Percentiles rank a stretch among this genome's conserved stretches.
Conservation (phyloP, 2,888 invertebrate species). For the Thera obeliscata region DNA sequence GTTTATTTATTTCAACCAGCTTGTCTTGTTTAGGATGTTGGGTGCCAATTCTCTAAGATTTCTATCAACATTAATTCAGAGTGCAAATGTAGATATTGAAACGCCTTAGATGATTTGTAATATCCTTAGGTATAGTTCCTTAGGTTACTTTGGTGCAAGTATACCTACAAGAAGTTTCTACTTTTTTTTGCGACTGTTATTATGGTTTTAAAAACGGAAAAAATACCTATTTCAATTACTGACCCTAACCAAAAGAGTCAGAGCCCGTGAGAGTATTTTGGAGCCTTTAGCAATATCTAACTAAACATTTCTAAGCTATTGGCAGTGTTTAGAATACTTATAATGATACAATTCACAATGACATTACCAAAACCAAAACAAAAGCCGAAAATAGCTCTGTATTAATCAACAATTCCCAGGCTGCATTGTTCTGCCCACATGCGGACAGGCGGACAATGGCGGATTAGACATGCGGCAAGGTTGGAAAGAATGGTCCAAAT, state of each 20-base stretch:
- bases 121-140: neutral
- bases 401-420: slow-evolving; percentile 27
- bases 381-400: slow-evolving; percentile 12
- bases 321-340: neutral
- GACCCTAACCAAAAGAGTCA: too few relatives aligned
- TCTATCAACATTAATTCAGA: neutral
- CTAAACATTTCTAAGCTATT: neutral
- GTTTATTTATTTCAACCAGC: slow-evolving; percentile 15
- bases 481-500: slow-evolving; percentile 12
- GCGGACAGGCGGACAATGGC: slow-evolving; percentile 48
- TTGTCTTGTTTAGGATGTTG: slow-evolving; percentile 20
- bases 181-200: too few relatives aligned
- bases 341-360: slow-evolving; percentile 14
- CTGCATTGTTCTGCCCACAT: slow-evolving; percentile 44
- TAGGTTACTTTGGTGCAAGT: too few relatives aligned
- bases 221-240: too few relatives aligned
- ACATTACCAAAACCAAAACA: slow-evolving; percentile 18
- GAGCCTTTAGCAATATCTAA: neutral
- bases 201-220: too few relatives aligned
- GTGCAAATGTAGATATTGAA: slow-evolving; percentile 6
- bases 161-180: too few relatives aligned
- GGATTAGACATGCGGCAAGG: slow-evolving; percentile 44
- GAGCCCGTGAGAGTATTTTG: too few relatives aligned
- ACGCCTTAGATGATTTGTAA: slow-evolving; percentile 12
- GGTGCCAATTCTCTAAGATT: slow-evolving; percentile 11